Conservation (phyloP, 2,888 invertebrate genomes). For the Crossocerus cetratus region DNA sequence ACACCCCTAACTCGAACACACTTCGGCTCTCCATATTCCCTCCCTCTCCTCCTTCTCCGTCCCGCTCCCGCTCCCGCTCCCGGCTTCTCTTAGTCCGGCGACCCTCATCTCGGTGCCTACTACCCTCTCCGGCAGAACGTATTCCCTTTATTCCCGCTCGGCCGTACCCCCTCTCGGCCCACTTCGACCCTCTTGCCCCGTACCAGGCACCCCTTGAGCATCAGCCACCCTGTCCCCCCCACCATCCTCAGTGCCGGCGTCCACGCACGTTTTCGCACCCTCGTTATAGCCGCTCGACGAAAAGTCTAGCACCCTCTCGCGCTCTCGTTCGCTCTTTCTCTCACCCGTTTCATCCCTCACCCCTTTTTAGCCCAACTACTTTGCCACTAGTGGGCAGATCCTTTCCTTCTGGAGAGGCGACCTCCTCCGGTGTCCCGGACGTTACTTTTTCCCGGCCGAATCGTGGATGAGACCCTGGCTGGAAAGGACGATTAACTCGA, state of each 20-base stretch:
- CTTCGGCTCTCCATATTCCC: constrained; percentile 20
- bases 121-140: constrained; percentile 1
- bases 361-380: background rate
- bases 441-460: no score
- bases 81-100: background rate
- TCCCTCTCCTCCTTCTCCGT: background rate
- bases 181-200: background rate
- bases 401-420: background rate
- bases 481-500: constrained; percentile 26
- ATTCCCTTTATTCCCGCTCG: background rate
- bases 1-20: background rate
- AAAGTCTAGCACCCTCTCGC: constrained; percentile 31
- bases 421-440: no score
- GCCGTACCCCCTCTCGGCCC: background rate
- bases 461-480: background rate
- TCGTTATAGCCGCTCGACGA: constrained; percentile 29
- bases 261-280: constrained; percentile 37
- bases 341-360: constrained; percentile 11
- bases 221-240: background rate
- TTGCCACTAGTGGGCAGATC: background rate
- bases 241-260: constrained; percentile 1
- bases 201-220: background rate
- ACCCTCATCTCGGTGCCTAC: background rate
- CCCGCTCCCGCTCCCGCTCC: no score
- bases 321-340: constrained; percentile 14